phyloP scores from a whole-genome alignment of 2,797 vertebrate genomes.

The Emydoidea blandingii region DNA sequence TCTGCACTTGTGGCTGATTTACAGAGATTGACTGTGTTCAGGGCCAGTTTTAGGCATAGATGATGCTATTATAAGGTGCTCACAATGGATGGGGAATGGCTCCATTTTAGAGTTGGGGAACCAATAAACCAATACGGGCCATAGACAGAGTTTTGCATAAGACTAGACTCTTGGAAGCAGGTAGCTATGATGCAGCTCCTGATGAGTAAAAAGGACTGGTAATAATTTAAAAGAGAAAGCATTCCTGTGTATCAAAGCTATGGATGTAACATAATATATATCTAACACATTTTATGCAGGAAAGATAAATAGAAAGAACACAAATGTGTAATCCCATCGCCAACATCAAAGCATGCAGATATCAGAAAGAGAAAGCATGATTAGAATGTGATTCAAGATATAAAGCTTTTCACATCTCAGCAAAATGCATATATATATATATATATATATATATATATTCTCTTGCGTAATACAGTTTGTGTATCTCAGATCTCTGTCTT shows the following conservation, averaged over 20 bases:
- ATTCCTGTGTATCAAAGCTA: constrained; percentile 38
- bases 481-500: constrained; percentile 55
- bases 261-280: constrained; percentile 32
- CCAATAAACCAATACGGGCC: neutral
- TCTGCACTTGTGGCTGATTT: neutral
- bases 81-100: neutral
- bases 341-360: constrained; percentile 52
- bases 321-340: constrained; percentile 25
- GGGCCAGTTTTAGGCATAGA: neutral
- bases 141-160: neutral
- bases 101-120: constrained; percentile 25
- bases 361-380: constrained; percentile 45
- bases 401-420: constrained; percentile 47
- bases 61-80: neutral
- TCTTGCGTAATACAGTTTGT: constrained; percentile 13
- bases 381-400: constrained; percentile 45
- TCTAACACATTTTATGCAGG: neutral
- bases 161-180: constrained; percentile 5
- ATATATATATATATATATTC: neutral
- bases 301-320: constrained; percentile 53
- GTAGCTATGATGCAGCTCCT: constrained; percentile 31
- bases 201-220: constrained; percentile 34
- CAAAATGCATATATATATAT: constrained; percentile 34
- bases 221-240: constrained; percentile 50
- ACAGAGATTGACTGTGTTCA: neutral